Conservation (phyloP, 2,797 vertebrate species). For the Coranthus polyacanthus region DNA sequence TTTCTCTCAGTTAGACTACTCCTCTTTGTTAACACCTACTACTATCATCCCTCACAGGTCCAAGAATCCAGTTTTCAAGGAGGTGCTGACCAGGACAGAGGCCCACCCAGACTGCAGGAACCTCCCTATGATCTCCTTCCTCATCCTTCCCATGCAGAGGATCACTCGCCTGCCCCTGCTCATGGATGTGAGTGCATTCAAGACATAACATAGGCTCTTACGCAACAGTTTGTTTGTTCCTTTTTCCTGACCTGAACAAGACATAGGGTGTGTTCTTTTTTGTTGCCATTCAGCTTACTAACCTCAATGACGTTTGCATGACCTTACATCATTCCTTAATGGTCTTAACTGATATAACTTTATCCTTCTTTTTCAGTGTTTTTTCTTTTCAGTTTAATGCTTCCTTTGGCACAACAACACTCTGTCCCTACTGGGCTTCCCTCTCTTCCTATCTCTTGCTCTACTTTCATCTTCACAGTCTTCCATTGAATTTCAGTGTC, state of each 20-base stretch:
- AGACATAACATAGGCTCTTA: constrained; percentile 52
- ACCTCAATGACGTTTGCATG: constrained; percentile 38
- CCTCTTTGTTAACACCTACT: constrained; percentile 11
- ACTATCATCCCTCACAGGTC: constrained; percentile 77
- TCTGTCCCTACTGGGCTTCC: constrained; percentile 28
- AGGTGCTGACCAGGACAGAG: constrained; percentile 91
- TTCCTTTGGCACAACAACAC: constrained; percentile 44
- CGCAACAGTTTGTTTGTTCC: constrained; percentile 56
- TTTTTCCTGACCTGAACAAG: constrained; percentile 2
- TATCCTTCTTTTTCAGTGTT: constrained; percentile 25
- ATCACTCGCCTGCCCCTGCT: constrained; percentile 96
- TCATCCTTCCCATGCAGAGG: constrained; percentile 99
- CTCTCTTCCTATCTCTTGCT: constrained; percentile 31
- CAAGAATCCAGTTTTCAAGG: constrained; percentile 92
- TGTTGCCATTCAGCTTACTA: neutral
- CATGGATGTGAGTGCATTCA: constrained; percentile 91
- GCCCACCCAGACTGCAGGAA: constrained; percentile 93
- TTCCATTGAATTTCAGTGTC: constrained; percentile 50
- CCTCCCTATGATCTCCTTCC: constrained; percentile 97
- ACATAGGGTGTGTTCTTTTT: constrained; percentile 16
- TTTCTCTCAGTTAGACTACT: neutral
- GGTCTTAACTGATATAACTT: constrained; percentile 26
- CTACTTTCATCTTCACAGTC: constrained; percentile 30
- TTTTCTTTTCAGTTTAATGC: constrained; percentile 23
- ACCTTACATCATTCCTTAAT: constrained; percentile 25